Base-by-base conservation (phyloP, 2,888 invertebrate genomes). In the Sesia bembeciformis region DNA sequence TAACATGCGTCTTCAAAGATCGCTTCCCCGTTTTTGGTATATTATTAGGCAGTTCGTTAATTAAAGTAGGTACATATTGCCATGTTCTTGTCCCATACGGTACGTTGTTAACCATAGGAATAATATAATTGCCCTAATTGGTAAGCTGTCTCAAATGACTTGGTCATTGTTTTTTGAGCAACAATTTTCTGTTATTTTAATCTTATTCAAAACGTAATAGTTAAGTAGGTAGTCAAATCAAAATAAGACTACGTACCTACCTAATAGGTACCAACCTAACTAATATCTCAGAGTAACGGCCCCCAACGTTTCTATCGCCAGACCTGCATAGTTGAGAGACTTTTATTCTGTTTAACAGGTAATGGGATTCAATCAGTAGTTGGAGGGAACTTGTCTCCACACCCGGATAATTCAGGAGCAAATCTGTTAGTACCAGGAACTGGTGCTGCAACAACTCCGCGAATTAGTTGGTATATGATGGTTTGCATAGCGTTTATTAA, bases 391-490 rank as follows among this genome's bases (percentile, higher is more conserved):
- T 65, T 88, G 49, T 78, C 78, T 3, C 81, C 88, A 2, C 67
- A 65, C 42, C 82, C 80, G 3, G 58, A 63, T 50, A 76, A 74
- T 55, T 74, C 73, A 55, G 87, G 90, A 40, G 62, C 67, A 23
- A 91, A 91, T 62, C 68, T 88, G 56, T 74, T 90, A 0, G 90
- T 91, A 4, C 86, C 86, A 3, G 91, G 91, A 4, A 88, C 86
- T 40, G 60, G 55, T 40, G 62, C 61, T 7, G 60, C 52, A 23
- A 39, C 49, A 3, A 41, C 40, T 42, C 38, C 40, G 7, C 46
- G 54, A 40, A 56, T 58, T 23, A 58, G 54, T 40, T 8, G 53
- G 8, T 39, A 53, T 50, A 40, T n/a, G 8, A 40, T 52, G n/a
- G 40, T 39, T 49, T 23, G 23, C 23, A 23, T 23, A 23, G 23